Conservation (phyloP, 2,888 invertebrate genomes). For the Heterodera filipjevi region DNA sequence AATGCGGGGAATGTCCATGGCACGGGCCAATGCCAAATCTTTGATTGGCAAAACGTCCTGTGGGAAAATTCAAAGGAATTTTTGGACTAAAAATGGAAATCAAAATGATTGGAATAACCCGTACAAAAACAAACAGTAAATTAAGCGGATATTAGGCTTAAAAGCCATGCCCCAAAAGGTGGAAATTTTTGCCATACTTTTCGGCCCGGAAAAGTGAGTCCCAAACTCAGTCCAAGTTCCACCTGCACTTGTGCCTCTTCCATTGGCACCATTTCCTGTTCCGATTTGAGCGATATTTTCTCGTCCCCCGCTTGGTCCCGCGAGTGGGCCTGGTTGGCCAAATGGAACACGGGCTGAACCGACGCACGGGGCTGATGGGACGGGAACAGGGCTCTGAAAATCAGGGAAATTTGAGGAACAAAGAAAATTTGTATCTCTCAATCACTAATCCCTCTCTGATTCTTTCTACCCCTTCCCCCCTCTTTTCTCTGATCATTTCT, state of each 20-base stretch:
- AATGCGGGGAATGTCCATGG: slow-evolving; percentile 11
- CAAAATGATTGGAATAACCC: background rate
- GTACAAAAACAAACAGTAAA: too few relatives aligned
- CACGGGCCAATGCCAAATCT: slow-evolving; percentile 12
- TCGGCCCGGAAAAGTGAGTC: too few relatives aligned
- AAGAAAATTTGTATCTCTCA: slow-evolving; percentile 15
- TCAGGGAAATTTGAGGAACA: background rate
- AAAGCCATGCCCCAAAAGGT: too few relatives aligned
- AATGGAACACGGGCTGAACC: slow-evolving; percentile 25
- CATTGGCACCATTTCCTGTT: slow-evolving; percentile 19
- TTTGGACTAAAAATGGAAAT: background rate
- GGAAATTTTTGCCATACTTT: too few relatives aligned
- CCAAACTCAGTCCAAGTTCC: too few relatives aligned
- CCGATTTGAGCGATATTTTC: slow-evolving; percentile 42
- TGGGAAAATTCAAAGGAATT: background rate
- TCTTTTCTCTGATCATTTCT: too few relatives aligned
- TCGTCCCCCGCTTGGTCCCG: slow-evolving; percentile 37
- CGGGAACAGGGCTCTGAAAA: slow-evolving; percentile 19
- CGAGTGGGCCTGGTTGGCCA: slow-evolving; percentile 33
- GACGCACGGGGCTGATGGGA: slow-evolving; percentile 13
- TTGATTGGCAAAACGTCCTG: slow-evolving; percentile 5
- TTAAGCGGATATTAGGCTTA: too few relatives aligned
- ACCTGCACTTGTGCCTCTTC: background rate
- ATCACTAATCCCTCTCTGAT: too few relatives aligned
- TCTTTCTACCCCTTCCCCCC: too few relatives aligned